Percentiles rank a stretch among this genome's conserved stretches.
Conservation (phyloP, 2,797 vertebrate species). For the Sciaenops ocellatus region DNA sequence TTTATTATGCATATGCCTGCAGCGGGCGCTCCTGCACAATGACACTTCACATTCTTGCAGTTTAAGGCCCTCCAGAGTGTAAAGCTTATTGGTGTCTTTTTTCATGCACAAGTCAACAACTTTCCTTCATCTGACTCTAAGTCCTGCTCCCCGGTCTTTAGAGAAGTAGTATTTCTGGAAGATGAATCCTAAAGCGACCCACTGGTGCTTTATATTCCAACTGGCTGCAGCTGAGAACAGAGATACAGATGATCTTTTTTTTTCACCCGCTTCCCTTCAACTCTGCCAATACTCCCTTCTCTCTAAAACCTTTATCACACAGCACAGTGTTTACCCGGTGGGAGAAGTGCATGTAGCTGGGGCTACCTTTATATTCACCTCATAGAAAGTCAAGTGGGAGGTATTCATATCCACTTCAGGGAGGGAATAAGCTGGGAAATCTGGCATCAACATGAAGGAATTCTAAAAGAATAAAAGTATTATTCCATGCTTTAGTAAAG, state of each 20-base stretch:
- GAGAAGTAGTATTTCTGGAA: constrained; percentile 49
- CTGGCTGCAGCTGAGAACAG: constrained; percentile 34
- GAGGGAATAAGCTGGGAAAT: constrained; percentile 49
- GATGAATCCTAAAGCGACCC: constrained; percentile 46
- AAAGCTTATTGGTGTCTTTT: constrained; percentile 57
- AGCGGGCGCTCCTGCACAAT: neutral
- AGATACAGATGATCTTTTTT: constrained; percentile 49
- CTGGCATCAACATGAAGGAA: constrained; percentile 34
- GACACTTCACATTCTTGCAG: constrained; percentile 1
- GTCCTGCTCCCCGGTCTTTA: constrained; percentile 36
- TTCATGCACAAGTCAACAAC: constrained; percentile 36
- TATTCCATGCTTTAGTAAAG: constrained; percentile 6
- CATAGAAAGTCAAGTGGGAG: constrained; percentile 55
- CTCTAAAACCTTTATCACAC: constrained; percentile 68
- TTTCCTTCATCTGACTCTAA: constrained; percentile 15
- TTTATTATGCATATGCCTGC: neutral
- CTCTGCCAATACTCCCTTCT: constrained; percentile 47
- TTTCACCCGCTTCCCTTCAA: constrained; percentile 12
- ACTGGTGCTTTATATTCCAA: constrained; percentile 52
- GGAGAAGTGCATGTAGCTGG: constrained; percentile 38
- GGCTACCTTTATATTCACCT: constrained; percentile 59
- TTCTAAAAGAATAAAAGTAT: constrained; percentile 25
- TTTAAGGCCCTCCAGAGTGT: constrained; percentile 26
- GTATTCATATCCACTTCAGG: constrained; percentile 57
- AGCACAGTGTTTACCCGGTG: constrained; percentile 57